These are phyloP conservation scores for Bimastos eiseni DNA, from an alignment of 2,888 invertebrate species.

Conservation along the genomic window DNA sequence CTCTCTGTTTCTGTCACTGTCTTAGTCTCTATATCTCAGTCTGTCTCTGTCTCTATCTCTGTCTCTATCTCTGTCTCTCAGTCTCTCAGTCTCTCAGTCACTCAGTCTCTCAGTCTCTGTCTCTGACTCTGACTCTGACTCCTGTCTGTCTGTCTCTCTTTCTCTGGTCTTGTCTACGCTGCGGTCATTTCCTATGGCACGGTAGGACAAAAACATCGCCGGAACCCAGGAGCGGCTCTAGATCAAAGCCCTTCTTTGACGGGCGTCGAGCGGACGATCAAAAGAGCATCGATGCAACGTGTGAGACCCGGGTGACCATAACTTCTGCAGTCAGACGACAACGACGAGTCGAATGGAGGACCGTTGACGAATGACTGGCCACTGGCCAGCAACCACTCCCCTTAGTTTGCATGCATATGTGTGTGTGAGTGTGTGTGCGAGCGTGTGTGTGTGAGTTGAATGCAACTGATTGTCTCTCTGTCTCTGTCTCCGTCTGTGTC, in stretches of 20 bases:
- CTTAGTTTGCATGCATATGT: no score
- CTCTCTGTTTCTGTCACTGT: background rate
- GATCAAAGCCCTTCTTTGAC: background rate
- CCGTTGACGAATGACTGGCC: background rate
- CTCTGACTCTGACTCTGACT: no score
- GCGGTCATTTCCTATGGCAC: background rate
- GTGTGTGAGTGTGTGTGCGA: no score
- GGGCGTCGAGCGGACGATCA: constrained; percentile 3
- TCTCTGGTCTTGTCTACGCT: background rate
- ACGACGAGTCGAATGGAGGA: no score
- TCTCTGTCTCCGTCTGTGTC: background rate
- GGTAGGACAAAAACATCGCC: background rate
- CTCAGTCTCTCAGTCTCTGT: no score
- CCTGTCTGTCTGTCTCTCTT: no score
- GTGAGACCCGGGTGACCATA: background rate
- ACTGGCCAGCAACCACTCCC: background rate
- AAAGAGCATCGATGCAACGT: background rate
- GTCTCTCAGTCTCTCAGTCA: no score
- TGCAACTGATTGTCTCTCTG: no score
- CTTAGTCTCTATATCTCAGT: no score
- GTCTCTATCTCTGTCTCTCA: no score
- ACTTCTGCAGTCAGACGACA: background rate
- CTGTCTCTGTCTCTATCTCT: no score
- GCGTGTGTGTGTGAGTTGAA: no score
- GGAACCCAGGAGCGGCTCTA: background rate